A percentile compares a stretch with the other conserved stretches of the same genome.
phyloP scores from a whole-genome alignment of 2,797 vertebrate species.

The Pygocentrus nattereri region DNA sequence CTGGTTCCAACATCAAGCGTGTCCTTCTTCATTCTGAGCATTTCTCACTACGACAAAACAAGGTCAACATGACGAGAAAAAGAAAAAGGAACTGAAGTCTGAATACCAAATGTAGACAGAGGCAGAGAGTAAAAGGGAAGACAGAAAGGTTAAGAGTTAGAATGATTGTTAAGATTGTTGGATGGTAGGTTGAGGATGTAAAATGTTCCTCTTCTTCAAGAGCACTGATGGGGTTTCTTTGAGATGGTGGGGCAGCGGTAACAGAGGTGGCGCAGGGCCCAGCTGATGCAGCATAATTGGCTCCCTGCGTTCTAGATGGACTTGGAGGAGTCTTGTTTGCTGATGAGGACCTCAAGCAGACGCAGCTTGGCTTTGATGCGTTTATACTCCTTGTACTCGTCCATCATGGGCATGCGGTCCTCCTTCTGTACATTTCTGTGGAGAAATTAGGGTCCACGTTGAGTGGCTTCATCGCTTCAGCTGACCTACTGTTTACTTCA shows the following conservation, averaged over 20 bases:
- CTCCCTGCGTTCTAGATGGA: conserved; percentile 84
- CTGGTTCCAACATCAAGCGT: conserved; percentile 10
- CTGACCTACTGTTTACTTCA: background rate
- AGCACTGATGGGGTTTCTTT: background rate
- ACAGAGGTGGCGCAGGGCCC: background rate
- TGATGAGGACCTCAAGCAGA: conserved; percentile 96
- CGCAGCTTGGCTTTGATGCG: conserved; percentile 97
- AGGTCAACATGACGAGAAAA: conserved; percentile 17
- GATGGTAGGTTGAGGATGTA: background rate
- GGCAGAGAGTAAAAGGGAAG: conserved; percentile 25
- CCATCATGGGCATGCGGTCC: conserved; percentile 91
- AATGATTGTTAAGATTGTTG: no score
- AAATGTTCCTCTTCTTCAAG: conserved; percentile 14
- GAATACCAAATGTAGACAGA: conserved; percentile 21
- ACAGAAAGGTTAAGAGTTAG: background rate
- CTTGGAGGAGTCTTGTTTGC: conserved; percentile 98
- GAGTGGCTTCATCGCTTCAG: background rate
- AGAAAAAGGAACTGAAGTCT: conserved; percentile 34
- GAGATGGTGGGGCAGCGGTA: background rate
- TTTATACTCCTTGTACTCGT: conserved; percentile 97
- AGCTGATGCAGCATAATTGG: conserved; percentile 57
- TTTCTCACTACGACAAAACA: conserved; percentile 62
- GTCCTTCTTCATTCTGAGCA: conserved; percentile 58
- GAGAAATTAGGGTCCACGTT: background rate
- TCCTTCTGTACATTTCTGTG: conserved; percentile 94